A percentile compares a stretch with the other conserved stretches of the same genome.
These are phyloP conservation scores for Acromyrmex heyeri DNA, from an alignment of 1,140 invertebrate species.

Conservation along the genomic window DNA sequence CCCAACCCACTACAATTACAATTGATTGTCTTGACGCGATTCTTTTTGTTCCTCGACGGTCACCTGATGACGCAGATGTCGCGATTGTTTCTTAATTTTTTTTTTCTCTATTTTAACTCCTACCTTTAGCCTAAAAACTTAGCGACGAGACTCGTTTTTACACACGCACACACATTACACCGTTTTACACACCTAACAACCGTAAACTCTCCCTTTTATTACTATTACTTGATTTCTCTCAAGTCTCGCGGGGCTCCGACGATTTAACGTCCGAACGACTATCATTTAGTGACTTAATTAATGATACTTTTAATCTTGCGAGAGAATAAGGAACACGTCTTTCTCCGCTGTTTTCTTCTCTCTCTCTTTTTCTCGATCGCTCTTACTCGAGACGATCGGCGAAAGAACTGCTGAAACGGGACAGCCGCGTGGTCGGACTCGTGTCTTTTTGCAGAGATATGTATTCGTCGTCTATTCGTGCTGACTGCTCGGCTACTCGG, in stretches of 20 bases:
- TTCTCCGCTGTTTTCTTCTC: neutral
- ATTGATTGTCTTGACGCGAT: constrained; percentile 85
- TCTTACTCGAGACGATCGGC: constrained; percentile 32
- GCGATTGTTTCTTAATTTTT: constrained; percentile 56
- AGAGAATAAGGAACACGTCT: constrained; percentile 6
- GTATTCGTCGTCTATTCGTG: constrained; percentile 9
- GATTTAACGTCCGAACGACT: constrained; percentile 67
- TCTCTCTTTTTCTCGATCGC: constrained; percentile 41
- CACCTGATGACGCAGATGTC: constrained; percentile 58
- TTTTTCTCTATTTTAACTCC: constrained; percentile 19
- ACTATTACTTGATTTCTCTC: constrained; percentile 31
- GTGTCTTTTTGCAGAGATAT: constrained; percentile 43
- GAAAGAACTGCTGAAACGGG: neutral
- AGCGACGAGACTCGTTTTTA: constrained; percentile 46
- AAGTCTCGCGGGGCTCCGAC: neutral
- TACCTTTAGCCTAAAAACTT: constrained; percentile 50
- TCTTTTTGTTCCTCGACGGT: constrained; percentile 76
- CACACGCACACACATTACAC: constrained; percentile 21
- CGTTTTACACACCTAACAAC: constrained; percentile 40
- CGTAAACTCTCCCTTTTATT: constrained; percentile 21
- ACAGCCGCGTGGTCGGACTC: constrained; percentile 32
- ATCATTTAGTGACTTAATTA: constrained; percentile 47
- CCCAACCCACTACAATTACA: constrained; percentile 77
- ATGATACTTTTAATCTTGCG: constrained; percentile 14
- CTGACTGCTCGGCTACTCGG: neutral